phyloP scores from a whole-genome alignment of 2,888 invertebrate genomes.

The Geotrupes spiniger region DNA sequence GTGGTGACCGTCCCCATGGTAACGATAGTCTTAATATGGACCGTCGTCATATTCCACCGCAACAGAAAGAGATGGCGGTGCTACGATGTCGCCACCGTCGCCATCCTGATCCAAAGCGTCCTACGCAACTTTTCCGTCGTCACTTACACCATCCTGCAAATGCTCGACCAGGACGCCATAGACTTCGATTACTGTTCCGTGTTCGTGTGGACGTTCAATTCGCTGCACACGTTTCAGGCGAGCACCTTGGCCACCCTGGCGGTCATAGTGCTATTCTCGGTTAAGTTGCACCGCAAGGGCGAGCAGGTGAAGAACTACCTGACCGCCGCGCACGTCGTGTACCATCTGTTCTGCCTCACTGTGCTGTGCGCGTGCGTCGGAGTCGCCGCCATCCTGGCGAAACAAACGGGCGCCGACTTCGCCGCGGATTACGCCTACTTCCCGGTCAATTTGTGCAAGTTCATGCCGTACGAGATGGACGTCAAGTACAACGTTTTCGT shows the following conservation, averaged over 20 bases:
- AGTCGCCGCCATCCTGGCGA: constrained; percentile 54
- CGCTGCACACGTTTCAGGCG: constrained; percentile 55
- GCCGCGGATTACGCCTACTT: constrained; percentile 15
- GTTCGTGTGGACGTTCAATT: constrained; percentile 53
- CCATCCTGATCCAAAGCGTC: constrained; percentile 48
- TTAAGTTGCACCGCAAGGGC: constrained; percentile 42
- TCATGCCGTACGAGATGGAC: constrained; percentile 53
- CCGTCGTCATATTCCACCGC: constrained; percentile 53
- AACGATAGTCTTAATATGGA: constrained; percentile 51
- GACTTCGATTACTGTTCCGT: constrained; percentile 49
- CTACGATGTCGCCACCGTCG: constrained; percentile 54
- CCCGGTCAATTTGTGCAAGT: constrained; percentile 39
- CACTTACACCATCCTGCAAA: constrained; percentile 42
- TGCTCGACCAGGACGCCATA: constrained; percentile 34
- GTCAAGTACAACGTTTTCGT: constrained; percentile 53
- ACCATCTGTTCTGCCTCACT: constrained; percentile 54
- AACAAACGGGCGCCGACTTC: constrained; percentile 28
- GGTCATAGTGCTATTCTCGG: constrained; percentile 51
- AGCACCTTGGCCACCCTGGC: constrained; percentile 53
- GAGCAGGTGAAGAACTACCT: constrained; percentile 45
- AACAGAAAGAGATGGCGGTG: constrained; percentile 54
- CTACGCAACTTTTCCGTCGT: constrained; percentile 49
- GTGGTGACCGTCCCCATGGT: constrained; percentile 51
- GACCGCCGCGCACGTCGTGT: constrained; percentile 49
- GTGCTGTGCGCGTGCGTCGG: constrained; percentile 55